Evolutionary conservation across 2,113 vertebrate species (phyloP), one percentile per base, ranked within the genome.

Genomic region (Hymenochirus boettgeri): DNA sequence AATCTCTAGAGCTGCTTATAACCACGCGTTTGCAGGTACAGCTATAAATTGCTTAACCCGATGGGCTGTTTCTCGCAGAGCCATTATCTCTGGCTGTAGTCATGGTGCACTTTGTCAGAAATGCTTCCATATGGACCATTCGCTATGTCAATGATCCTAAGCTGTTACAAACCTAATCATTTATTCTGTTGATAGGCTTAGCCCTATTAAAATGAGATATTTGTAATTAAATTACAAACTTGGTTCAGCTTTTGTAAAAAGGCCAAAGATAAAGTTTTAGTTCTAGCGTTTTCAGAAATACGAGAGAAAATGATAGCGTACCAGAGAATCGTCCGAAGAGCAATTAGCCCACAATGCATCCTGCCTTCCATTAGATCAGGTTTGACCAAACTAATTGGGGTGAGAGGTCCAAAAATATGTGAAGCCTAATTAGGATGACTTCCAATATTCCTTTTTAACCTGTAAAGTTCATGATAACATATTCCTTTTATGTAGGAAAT

Each of bases 141-240:
- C 57, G 19, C 57, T 29, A 59, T 35, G 54, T 57, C 54, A 35
- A 29, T 35, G 54, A 57, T 57, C 29, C 29, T 57, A 57, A 57
- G 54, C 54, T 57, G 18, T 22, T 35, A 33, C 29, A n/a, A 59
- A 15, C 37, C 57, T 19, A 46, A 59, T 59, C 37, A 59, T 46
- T 46, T 59, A 59, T 59, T 59, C 37, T 19, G 9, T 26, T 11
- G 19, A 45, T 45, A 46, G 39, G 37, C 39, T 45, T 59, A 45
- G 19, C 17, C 57, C 57, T 46, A 59, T 59, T 59, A 59, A 45
- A 59, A 59, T 27, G 23, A 27, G 57, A 59, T 59, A 46, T 46
- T 46, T 27, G 13, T 59, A 59, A 45, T 59, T 59, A 59, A 45
- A 59, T 59, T 59, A 46, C 18, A 37, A 6, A 23, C 56, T 22